Percentiles rank a stretch among this genome's conserved stretches.
phyloP scores from a whole-genome alignment of 2,888 invertebrate species.

The Lasioglossum villosulum region DNA sequence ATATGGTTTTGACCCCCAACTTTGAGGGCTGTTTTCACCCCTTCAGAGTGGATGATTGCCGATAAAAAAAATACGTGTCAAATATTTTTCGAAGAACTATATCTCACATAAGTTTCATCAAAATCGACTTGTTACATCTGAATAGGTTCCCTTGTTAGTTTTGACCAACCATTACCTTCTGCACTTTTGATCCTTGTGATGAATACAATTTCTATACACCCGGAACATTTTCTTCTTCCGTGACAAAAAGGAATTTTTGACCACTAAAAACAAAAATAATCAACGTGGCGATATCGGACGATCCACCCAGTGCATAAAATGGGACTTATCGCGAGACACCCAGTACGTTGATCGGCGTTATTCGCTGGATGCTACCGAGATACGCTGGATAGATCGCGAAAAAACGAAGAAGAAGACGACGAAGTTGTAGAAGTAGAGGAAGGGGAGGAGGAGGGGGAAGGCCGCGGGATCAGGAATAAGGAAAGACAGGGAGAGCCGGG shows the following conservation, averaged over 20 bases:
- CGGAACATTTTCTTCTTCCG: not conserved
- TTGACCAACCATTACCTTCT: too few species aligned
- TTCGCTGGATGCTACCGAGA: constrained; percentile 37
- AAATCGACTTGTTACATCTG: too few species aligned
- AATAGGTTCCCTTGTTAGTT: too few species aligned
- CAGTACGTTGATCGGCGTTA: constrained; percentile 24
- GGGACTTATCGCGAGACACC: not conserved
- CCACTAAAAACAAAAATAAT: not conserved
- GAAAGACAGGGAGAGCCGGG: not conserved
- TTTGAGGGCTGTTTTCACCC: too few species aligned
- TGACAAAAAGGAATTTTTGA: not conserved
- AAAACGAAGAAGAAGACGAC: not conserved
- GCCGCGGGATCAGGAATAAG: not conserved
- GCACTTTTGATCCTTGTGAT: too few species aligned
- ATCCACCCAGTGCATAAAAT: not conserved
- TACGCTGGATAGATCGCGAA: constrained; percentile 41
- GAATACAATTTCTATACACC: too few species aligned
- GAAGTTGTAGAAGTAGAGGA: not conserved
- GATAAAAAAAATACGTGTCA: too few species aligned
- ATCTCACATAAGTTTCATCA: too few species aligned
- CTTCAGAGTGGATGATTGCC: too few species aligned
- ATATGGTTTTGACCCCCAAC: too few species aligned
- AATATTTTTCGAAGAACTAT: too few species aligned
- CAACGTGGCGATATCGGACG: not conserved
- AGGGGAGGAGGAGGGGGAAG: not conserved